A percentile compares a stretch with the other conserved stretches of the same genome.
These are phyloP conservation scores for Heliconius congener DNA, from an alignment of 1,140 invertebrate species.

Conservation along the genomic window DNA sequence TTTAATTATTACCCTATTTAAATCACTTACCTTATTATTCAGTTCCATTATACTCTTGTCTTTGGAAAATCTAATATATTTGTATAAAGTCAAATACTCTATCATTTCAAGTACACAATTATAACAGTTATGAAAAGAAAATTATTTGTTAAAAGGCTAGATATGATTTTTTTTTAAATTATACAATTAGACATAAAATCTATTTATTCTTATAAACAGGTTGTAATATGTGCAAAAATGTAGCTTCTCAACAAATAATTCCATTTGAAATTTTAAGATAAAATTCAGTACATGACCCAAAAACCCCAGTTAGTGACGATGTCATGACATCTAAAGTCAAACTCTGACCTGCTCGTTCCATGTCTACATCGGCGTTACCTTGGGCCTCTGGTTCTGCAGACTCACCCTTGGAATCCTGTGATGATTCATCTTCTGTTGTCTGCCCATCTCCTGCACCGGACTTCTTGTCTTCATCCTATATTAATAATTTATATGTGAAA, in stretches of 20 bases:
- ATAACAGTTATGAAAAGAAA: background rate
- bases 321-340: conserved; percentile 56
- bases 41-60: background rate
- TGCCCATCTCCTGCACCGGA: conserved; percentile 71
- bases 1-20: background rate
- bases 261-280: background rate
- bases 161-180: background rate
- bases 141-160: background rate
- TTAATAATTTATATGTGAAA: background rate
- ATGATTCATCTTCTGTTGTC: conserved; percentile 80
- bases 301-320: conserved; percentile 69
- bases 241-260: conserved; percentile 1
- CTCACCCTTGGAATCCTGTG: conserved; percentile 81
- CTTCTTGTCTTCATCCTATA: conserved; percentile 80
- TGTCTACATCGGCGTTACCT: conserved; percentile 75
- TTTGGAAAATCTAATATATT: background rate
- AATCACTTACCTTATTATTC: background rate
- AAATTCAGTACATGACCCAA: conserved; percentile 35
- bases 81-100: conserved; percentile 2
- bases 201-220: background rate
- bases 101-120: background rate
- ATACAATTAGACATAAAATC: background rate
- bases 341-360: conserved; percentile 62
- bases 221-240: background rate
- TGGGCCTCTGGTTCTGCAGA: conserved; percentile 58